Evolutionary conservation across 2,113 vertebrate genomes (phyloP).

Genomic region (Cavia aperea): DNA sequence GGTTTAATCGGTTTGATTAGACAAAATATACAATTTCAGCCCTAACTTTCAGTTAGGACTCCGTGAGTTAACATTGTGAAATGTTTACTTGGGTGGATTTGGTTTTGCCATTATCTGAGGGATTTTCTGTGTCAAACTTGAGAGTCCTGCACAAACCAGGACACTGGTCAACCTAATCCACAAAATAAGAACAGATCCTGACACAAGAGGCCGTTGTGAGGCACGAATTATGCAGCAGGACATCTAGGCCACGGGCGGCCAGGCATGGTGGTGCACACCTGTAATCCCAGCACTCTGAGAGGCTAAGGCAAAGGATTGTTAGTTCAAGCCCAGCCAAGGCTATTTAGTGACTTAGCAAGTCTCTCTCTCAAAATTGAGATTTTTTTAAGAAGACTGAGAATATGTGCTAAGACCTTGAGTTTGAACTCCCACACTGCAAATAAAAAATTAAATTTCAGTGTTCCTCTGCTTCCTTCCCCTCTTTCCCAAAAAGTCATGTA

Average conservation of each 20-base stretch:
- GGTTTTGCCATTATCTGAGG: neutral
- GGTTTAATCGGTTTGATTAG: neutral
- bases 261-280: too few relatives aligned
- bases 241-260: neutral
- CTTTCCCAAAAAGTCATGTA: neutral
- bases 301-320: neutral
- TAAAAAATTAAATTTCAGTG: neutral
- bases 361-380: neutral
- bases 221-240: too few relatives aligned
- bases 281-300: neutral
- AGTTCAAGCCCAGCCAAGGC: neutral
- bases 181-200: neutral
- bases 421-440: neutral
- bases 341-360: neutral
- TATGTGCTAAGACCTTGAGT: neutral
- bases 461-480: neutral
- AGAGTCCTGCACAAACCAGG: neutral
- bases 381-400: neutral
- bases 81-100: neutral
- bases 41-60: neutral
- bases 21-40: neutral
- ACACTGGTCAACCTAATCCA: neutral
- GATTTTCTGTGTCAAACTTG: neutral
- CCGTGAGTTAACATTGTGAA: neutral
- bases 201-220: neutral